A percentile compares a stretch with the other conserved stretches of the same genome.
These are phyloP conservation scores for Sylvilagus bachmani DNA, from an alignment of 2,113 vertebrate species.

Conservation along the genomic window DNA sequence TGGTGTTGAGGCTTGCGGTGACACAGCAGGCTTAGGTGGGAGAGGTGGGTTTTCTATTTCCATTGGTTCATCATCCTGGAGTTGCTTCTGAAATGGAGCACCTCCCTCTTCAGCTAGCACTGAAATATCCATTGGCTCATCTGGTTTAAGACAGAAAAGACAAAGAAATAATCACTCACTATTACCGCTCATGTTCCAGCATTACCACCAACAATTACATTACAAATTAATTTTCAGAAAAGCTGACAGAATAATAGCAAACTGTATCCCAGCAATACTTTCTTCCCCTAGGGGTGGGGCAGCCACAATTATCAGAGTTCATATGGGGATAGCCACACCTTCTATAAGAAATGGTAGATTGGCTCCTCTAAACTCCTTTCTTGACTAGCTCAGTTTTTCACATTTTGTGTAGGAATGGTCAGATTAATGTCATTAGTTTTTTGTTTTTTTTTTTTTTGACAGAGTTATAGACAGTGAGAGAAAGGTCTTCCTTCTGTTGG, in stretches of 20 bases:
- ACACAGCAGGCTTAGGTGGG: conserved; percentile 70
- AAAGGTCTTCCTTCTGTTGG: no score
- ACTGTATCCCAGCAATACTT: neutral
- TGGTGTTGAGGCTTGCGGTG: conserved; percentile 91
- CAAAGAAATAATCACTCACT: conserved; percentile 42
- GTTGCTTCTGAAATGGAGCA: conserved; percentile 75
- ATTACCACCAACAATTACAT: conserved; percentile 37
- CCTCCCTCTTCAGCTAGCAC: conserved; percentile 78
- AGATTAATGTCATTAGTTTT: conserved; percentile 22
- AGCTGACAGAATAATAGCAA: neutral
- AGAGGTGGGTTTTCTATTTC: conserved; percentile 79
- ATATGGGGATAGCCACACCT: neutral
- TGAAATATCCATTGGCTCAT: conserved; percentile 90
- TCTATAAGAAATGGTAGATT: neutral
- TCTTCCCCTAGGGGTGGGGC: neutral
- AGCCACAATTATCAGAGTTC: conserved; percentile 40
- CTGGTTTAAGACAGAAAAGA: conserved; percentile 82
- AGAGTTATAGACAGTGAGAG: no score
- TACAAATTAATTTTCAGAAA: conserved; percentile 64
- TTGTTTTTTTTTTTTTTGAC: no score
- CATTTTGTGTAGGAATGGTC: neutral
- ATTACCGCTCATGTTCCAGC: conserved; percentile 43
- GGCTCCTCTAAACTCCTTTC: neutral
- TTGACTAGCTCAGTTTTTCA: conserved; percentile 32
- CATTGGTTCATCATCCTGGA: conserved; percentile 78